Conservation (phyloP, 2,113 vertebrate species). For the Theristicus caerulescens region DNA sequence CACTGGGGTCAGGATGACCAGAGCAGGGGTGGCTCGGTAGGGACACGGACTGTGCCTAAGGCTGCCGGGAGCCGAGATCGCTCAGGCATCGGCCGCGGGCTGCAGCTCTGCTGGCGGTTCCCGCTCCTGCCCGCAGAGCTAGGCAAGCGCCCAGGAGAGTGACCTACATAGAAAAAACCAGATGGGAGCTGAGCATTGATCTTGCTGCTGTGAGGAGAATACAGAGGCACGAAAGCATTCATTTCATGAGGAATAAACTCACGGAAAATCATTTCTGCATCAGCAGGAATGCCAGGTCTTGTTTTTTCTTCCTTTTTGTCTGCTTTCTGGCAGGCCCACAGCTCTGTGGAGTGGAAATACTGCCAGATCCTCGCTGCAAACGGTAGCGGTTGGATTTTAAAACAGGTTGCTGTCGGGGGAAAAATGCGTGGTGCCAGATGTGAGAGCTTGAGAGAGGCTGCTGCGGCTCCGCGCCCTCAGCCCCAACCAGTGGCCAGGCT, state of each 20-base stretch:
- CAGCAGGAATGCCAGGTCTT: not conserved
- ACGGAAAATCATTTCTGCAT: not conserved
- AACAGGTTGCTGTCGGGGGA: not conserved
- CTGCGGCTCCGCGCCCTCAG: accelerated
- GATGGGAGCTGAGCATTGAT: not conserved
- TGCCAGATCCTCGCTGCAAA: not conserved
- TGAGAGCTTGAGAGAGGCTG: not conserved
- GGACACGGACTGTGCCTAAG: accelerated
- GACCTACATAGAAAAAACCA: not conserved
- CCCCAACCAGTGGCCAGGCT: not conserved
- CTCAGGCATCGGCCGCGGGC: accelerated
- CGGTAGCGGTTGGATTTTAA: not conserved
- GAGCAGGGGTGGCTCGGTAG: not conserved
- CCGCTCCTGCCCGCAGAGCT: not conserved
- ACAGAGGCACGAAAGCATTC: not conserved
- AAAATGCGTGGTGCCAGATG: not conserved
- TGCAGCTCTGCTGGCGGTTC: not conserved
- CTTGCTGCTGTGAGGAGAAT: not conserved
- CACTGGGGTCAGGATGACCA: no score
- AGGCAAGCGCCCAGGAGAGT: not conserved
- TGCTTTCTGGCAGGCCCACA: not conserved
- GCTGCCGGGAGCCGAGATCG: not conserved
- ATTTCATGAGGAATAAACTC: not conserved
- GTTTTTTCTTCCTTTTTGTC: not conserved
- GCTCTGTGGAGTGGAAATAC: not conserved